phyloP scores from a whole-genome alignment of 2,113 vertebrate species.

The Silurus glanis region DNA sequence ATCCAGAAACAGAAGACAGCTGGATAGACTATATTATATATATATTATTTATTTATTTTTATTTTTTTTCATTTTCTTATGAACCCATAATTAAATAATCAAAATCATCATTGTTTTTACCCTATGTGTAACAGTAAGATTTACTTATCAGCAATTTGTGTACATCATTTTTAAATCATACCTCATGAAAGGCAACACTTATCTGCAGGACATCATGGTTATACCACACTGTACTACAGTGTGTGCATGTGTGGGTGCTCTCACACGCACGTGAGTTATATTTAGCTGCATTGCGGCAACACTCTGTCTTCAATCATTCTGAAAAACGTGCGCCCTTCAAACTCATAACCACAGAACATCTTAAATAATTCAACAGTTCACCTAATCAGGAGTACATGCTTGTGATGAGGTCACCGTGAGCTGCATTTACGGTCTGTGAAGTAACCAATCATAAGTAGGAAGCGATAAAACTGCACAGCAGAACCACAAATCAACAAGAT shows the following conservation, averaged over 20 bases:
- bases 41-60: too few relatives aligned
- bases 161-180: not conserved
- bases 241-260: not conserved
- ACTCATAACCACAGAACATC: constrained; percentile 44
- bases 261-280: not conserved
- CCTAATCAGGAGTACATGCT: constrained; percentile 38
- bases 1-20: not conserved
- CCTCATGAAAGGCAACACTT: not conserved
- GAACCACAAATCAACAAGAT: not conserved
- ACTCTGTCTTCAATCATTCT: constrained; percentile 14
- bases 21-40: not conserved
- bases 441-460: constrained; percentile 39
- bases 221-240: not conserved
- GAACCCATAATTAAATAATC: not conserved
- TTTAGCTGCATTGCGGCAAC: not conserved
- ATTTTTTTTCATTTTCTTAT: not conserved
- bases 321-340: constrained; percentile 43
- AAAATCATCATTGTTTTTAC: not conserved
- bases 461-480: not conserved
- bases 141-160: not conserved
- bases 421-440: constrained; percentile 46
- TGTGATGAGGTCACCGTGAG: constrained; percentile 45
- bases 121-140: not conserved
- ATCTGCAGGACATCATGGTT: not conserved
- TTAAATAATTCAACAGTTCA: constrained; percentile 47